Evolutionary conservation across 2,797 vertebrate genomes (phyloP).

Genomic region (Centroberyx gerrardi): DNA sequence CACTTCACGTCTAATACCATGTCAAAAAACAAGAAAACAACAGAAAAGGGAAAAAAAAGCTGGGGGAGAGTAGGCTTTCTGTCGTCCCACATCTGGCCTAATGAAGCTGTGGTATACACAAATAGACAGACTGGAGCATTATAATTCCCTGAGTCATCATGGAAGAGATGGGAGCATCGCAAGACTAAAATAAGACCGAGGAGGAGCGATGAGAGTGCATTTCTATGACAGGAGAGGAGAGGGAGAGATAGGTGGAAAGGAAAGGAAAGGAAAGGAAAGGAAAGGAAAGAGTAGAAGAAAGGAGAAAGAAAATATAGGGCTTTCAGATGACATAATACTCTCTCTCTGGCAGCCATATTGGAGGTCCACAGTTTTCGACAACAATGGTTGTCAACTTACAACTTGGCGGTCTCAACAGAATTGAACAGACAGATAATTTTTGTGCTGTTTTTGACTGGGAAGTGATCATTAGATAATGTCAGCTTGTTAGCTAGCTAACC

Average conservation of each 20-base stretch:
- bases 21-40: neutral
- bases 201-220: slow-evolving; percentile 8
- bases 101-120: slow-evolving; percentile 13
- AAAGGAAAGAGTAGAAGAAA: neutral
- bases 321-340: no score
- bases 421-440: no score
- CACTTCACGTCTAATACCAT: neutral
- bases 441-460: no score
- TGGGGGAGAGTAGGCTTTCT: neutral
- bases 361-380: no score
- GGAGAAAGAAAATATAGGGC: neutral
- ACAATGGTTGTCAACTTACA: no score
- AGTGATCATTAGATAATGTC: no score
- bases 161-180: slow-evolving; percentile 3
- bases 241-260: neutral
- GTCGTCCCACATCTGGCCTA: neutral
- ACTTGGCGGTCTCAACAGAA: no score
- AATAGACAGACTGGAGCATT: neutral
- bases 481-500: no score
- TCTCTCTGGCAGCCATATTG: no score
- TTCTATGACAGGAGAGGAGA: slow-evolving; percentile 24
- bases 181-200: slow-evolving; percentile 48
- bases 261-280: neutral
- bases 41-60: neutral
- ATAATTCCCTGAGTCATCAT: slow-evolving; percentile 33